Conservation (phyloP, 2,113 vertebrate species). For the Tachysurus fulvidraco region DNA sequence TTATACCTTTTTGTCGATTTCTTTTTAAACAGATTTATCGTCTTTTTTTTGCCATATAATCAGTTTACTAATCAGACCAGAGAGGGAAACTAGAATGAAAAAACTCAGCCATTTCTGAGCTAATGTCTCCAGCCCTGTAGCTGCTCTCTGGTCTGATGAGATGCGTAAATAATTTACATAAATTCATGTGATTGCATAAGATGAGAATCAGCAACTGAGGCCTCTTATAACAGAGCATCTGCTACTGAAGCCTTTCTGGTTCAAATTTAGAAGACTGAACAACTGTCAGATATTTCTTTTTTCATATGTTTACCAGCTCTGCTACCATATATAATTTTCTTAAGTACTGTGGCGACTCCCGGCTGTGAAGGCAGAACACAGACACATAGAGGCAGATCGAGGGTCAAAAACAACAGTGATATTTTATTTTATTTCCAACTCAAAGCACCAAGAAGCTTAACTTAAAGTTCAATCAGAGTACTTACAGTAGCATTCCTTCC, state of each 20-base stretch:
- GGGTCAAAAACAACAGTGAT: no score
- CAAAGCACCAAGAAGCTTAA: no score
- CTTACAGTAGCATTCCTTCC: no score
- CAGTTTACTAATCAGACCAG: not conserved
- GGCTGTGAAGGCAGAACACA: no score
- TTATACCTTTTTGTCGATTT: not conserved
- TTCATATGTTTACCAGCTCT: not conserved
- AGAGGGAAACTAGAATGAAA: not conserved
- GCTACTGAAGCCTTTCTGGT: not conserved
- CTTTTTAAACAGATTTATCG: not conserved
- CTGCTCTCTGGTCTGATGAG: not conserved
- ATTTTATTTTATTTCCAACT: no score
- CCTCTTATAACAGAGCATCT: not conserved
- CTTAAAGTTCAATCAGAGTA: no score
- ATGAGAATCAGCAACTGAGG: not conserved
- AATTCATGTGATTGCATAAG: not conserved
- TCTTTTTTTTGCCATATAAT: not conserved
- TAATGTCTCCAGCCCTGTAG: not conserved
- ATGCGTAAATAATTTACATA: constrained; percentile 1
- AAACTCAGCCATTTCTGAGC: not conserved
- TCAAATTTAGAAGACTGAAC: not conserved
- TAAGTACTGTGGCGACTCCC: not conserved
- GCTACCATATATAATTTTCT: not conserved
- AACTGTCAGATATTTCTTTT: not conserved
- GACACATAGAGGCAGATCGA: no score